phyloP scores from a whole-genome alignment of 1,140 invertebrate species.

The Aricia agestis region DNA sequence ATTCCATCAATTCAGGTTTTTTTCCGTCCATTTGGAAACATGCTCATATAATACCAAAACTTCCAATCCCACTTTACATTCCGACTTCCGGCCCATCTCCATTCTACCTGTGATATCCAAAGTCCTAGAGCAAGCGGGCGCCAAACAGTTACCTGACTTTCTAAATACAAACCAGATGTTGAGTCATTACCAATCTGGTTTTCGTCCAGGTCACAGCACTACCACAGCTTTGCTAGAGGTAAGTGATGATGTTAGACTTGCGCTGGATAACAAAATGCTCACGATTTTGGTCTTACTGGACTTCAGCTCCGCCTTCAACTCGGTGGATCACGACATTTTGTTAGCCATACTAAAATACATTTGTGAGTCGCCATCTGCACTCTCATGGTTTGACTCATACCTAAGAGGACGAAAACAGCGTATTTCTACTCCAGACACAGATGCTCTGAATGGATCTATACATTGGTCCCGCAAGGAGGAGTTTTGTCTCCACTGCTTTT shows the following conservation, averaged over 20 bases:
- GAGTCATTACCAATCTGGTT: constrained; percentile 16
- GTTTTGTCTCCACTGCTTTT: no score
- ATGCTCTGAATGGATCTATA: constrained; percentile 1
- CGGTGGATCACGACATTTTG: constrained; percentile 8
- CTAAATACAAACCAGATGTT: constrained; percentile 7
- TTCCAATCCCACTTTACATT: not conserved
- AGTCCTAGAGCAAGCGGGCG: constrained; percentile 13
- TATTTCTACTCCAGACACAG: not conserved
- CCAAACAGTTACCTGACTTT: constrained; percentile 10
- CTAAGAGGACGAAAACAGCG: no score
- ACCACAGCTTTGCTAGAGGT: constrained; percentile 15
- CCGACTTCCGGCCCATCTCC: constrained; percentile 19
- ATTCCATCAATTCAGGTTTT: not conserved
- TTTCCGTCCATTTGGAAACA: not conserved
- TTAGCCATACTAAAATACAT: not conserved
- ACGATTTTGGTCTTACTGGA: constrained; percentile 13
- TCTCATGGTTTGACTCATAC: constrained; percentile 15
- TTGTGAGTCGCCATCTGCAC: constrained; percentile 2
- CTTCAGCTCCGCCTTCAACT: constrained; percentile 14
- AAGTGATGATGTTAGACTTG: constrained; percentile 9
- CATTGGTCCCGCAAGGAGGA: no score
- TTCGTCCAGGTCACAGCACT: constrained; percentile 14
- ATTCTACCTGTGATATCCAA: constrained; percentile 15
- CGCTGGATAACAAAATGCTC: constrained; percentile 11
- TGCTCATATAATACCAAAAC: constrained; percentile 15